Evolutionary conservation across 2,888 invertebrate genomes (phyloP).

Genomic region (Eudasyphora cyanicolor): DNA sequence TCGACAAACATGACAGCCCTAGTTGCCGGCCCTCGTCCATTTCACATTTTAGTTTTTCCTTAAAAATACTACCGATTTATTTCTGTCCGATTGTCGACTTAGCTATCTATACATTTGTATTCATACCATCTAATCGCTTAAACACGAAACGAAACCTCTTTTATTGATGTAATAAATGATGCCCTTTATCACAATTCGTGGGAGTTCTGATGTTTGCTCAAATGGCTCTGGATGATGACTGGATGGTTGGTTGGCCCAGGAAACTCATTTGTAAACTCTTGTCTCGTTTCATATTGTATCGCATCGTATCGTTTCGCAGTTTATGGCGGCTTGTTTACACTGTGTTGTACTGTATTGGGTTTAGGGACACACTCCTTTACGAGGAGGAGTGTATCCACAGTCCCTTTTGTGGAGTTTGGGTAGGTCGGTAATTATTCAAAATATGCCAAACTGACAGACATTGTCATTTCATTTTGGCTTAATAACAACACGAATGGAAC

Average conservation of each 20-base stretch:
- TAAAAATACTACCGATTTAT: background rate
- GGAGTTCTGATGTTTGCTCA: constrained; percentile 17
- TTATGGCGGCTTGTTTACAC: constrained; percentile 10
- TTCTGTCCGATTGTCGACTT: background rate
- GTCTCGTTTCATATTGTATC: background rate
- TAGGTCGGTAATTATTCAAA: constrained; percentile 64
- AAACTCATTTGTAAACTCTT: constrained; percentile 22
- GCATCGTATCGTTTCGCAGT: background rate
- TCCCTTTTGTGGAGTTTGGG: constrained; percentile 55
- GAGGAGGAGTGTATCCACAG: background rate
- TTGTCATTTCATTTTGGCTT: constrained; percentile 63
- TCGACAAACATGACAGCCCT: too few relatives aligned
- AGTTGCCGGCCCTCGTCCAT: background rate
- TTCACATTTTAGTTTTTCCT: background rate
- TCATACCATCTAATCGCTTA: constrained; percentile 20
- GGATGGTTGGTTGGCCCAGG: too few relatives aligned
- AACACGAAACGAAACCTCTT: constrained; percentile 14
- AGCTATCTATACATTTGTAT: constrained; percentile 23
- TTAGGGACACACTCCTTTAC: background rate
- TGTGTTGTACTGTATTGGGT: too few relatives aligned
- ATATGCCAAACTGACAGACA: constrained; percentile 64
- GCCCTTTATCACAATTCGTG: constrained; percentile 32
- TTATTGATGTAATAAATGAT: constrained; percentile 22
- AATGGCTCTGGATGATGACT: too few relatives aligned
- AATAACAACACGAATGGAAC: constrained; percentile 59